Percentiles rank a stretch among this genome's conserved stretches.
Evolutionary conservation across 2,113 vertebrate genomes (phyloP).

Genomic region (Lepus americanus): DNA sequence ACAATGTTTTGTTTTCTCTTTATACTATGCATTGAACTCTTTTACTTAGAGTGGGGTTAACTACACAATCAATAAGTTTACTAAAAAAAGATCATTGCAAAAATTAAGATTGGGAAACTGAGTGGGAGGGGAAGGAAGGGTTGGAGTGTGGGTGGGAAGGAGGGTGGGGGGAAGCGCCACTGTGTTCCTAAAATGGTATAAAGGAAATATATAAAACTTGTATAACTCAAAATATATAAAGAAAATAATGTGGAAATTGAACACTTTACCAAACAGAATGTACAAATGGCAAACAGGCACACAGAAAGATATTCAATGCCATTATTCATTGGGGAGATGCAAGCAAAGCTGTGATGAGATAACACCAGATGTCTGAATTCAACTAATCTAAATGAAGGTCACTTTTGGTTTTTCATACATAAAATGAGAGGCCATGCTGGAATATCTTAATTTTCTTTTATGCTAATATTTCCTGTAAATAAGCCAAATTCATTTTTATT

Average conservation of each 20-base stretch:
- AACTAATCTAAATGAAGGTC: not conserved
- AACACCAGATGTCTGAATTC: not conserved
- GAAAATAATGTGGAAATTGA: not conserved
- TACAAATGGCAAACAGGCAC: not conserved
- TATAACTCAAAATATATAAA: no score
- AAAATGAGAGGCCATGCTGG: not conserved
- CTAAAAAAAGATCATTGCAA: no score
- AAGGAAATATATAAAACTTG: no score
- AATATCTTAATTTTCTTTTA: not conserved
- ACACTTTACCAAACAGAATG: not conserved
- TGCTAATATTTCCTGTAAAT: not conserved
- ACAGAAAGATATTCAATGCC: not conserved
- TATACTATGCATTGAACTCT: no score
- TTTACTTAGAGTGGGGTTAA: no score
- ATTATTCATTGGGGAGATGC: not conserved
- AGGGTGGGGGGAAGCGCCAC: no score
- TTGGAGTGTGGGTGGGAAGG: no score
- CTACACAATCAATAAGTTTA: no score
- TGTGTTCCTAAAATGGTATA: no score
- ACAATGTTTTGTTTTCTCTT: no score
- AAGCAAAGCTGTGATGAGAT: not conserved
- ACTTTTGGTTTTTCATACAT: not conserved
- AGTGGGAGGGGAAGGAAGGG: no score
- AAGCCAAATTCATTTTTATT: slow-evolving; percentile 36
- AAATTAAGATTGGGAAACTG: no score